Evolutionary conservation across 2,113 vertebrate species (phyloP), one percentile per base, ranked within the genome.

Genomic region (Syngnathus scovelli): DNA sequence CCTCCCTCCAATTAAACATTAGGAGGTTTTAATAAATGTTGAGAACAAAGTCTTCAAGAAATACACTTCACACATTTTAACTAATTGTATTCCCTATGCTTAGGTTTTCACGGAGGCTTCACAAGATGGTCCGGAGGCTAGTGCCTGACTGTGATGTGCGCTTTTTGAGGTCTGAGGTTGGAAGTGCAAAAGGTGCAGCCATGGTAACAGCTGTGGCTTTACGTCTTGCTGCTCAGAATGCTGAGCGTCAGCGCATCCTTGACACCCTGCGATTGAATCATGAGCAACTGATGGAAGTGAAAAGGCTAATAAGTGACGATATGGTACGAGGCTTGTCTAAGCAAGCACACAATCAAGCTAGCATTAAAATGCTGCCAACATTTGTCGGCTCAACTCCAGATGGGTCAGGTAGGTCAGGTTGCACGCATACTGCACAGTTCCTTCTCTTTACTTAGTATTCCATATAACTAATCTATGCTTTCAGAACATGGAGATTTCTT

Each of bases 161-260:
- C 0, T 99, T 99, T 78, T 71, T 95, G 73, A 90, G 92, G 43
- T 98, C 97, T 0, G 95, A 96, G 72, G 94, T 95, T 0, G 97
- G 97, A 13, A 99, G 96, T 0, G 94, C 94, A 66, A 99, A 99
- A 69, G 96, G 97, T 0, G 93, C 97, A 0, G 97, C 97, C 72
- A 99, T 99, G 97, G 97, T 99, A 73, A 99, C 96, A 0, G 97
- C 96, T 0, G 97, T 99, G 73, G 97, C 96, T 0, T 91, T 95
- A 77, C 90, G 97, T 0, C 87, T 96, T 67, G 95, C 91, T 0
- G 90, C 93, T 19, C 96, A 99, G 66, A 91, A 93, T 3, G 87
- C 91, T 2, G 92, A 93, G 33, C 90, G 94, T 0, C 93, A 96
- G 90, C 81, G 85, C 37, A 89, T 91, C 11, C 86, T 99, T 10